Evolutionary conservation across 2,797 vertebrate species (phyloP), one percentile per base, ranked within the genome.

Genomic region (Cyprinodon diabolis): DNA sequence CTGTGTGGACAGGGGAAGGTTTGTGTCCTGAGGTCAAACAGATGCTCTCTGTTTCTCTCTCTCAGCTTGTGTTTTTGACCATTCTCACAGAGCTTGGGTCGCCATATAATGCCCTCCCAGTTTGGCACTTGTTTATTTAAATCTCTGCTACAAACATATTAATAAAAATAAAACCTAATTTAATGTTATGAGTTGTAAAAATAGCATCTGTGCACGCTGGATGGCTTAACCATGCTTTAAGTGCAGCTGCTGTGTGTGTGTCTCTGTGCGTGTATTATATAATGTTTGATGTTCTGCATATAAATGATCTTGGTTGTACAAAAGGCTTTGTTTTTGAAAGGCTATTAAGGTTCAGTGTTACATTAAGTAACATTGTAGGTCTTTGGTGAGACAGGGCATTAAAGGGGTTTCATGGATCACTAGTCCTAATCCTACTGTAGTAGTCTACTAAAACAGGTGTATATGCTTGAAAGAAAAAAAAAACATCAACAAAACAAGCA

Each of bases 231-330:
- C 74, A 37, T 21, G 19, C 48, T 68, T 45, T 77, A 60, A 77
- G 79, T 83, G 57, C 77, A 81, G 78, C 67, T 82, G 76, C 37
- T 68, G 9, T 66, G 57, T 68, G 74, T 69, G 47, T 57, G 67
- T 58, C 80, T 68, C 79, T 69, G 75, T 79, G 75, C 88, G 66
- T 83, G 76, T 82, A 55, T 91, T 89, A 86, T 81, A 86, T 89
- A 84, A 91, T 91, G 82, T 87, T 76, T 85, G 87, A 89, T 88
- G 88, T 90, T 90, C 73, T 87, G 90, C 79, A 93, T 94, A 86
- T 90, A 86, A 93, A 93, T 90, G 84, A 89, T 91, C 84, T 81
- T 37, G 70, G 73, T 85, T 85, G 75, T 78, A 92, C 90, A 93
- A 91, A 90, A 86, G 85, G 81, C 90, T 91, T 92, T 93, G 90